Base-by-base conservation (phyloP, 2,888 invertebrate genomes). In the Deladenus siricidicola region DNA sequence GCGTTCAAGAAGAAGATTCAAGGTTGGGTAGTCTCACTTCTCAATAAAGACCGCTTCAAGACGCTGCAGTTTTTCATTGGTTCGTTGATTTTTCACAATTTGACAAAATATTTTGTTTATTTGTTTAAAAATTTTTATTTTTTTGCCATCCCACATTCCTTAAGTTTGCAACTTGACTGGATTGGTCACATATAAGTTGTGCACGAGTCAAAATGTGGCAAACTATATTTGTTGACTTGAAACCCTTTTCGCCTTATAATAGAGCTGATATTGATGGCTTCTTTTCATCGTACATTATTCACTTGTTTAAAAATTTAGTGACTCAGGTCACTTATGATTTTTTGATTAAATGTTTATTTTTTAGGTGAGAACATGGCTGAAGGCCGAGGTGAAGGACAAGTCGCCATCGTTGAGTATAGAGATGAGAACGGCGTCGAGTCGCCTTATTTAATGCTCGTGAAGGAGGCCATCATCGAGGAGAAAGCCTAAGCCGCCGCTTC, bases 401-500 rank as follows among this genome's bases (percentile, higher is more conserved):
- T 94, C n/a, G 90, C 87, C 64, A 85, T 94, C 80, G 85, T 89
- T 82, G 92, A 92, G 81, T 94, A 92, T 82, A 69, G 69, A 26
- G 70, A 69, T 19, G 72, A 63, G 29, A 51, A 30, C 28, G 72
- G 54, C 28, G 72, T 52, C 21, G 69, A 69, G 29, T 49, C 87
- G 55, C 93, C 94, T 54, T 86, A 90, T 72, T 84, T 94, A 80
- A 89, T 92, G 88, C 90, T 91, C 83, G 90, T 90, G 84, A 93
- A 92, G 83, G 92, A 93, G 76, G 94, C 92, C 67, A 85, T 94
- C 65, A 86, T 87, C 60, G 92, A 91, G 81, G 93, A 94, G 83
- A 94, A 96, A 66, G 39, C 39, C 4, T 53, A 24, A 53, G 2
- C 6, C 29, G 34, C 17, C 14, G 42, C 17, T 42, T 42, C 17